Conservation (phyloP, 2,888 invertebrate species). For the Heliothis peltigera region DNA sequence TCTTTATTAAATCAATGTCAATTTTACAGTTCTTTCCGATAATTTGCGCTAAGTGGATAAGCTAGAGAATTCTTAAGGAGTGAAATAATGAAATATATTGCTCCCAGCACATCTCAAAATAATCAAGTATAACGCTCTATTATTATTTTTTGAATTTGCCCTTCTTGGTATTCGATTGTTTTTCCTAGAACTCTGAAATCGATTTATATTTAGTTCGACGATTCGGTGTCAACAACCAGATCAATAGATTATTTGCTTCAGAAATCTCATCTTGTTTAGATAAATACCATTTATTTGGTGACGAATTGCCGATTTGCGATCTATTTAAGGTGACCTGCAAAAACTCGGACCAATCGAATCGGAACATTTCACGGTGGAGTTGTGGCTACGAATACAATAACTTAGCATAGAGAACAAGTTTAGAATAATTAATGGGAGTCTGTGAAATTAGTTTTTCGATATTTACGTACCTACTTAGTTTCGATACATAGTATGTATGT, state of each 20-base stretch:
- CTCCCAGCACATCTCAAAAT: too few species aligned
- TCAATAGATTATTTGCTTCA: neutral
- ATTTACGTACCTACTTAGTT: too few species aligned
- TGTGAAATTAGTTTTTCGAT: neutral
- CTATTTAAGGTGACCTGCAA: constrained; percentile 28
- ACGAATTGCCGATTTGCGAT: constrained; percentile 32
- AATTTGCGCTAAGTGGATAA: too few species aligned
- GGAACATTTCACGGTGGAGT: constrained; percentile 15
- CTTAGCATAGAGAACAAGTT: neutral
- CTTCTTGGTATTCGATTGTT: too few species aligned
- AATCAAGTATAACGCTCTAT: too few species aligned
- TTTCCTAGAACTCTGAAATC: neutral
- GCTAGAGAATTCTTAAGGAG: too few species aligned
- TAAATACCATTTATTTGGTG: constrained; percentile 26
- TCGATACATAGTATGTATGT: too few species aligned
- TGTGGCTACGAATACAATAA: constrained; percentile 16
- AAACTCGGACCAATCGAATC: constrained; percentile 36
- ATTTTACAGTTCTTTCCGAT: too few species aligned
- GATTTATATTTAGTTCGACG: neutral
- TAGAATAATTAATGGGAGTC: neutral
- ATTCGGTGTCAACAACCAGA: neutral
- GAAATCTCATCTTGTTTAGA: constrained; percentile 8
- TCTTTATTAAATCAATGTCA: too few species aligned
- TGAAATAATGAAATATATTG: too few species aligned
- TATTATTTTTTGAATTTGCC: too few species aligned